Evolutionary conservation across 2,797 vertebrate species (phyloP).

Genomic region (Centropyge bicolor): DNA sequence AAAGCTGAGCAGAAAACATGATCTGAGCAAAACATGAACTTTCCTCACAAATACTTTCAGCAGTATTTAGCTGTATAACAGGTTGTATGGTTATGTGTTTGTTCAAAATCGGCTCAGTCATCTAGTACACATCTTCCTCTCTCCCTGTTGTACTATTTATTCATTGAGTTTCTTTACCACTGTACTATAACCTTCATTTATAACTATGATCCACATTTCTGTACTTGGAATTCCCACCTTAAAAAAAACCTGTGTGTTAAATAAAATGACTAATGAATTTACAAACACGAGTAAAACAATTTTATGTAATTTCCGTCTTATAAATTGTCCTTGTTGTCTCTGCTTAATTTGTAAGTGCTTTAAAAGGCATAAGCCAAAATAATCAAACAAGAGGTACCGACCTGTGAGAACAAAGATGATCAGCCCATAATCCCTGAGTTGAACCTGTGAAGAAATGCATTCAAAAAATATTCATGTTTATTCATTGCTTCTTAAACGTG

Average conservation of each 20-base stretch:
- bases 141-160: background rate
- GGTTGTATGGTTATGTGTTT: background rate
- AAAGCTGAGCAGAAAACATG: background rate
- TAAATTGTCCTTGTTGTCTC: background rate
- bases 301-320: background rate
- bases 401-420: conserved; percentile 49
- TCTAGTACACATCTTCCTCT: background rate
- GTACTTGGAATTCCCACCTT: background rate
- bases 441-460: conserved; percentile 33
- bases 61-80: background rate
- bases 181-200: background rate
- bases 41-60: too few relatives aligned
- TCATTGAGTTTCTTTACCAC: background rate
- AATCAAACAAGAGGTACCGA: conserved; percentile 36
- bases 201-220: background rate
- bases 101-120: background rate
- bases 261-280: background rate
- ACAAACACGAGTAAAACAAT: background rate
- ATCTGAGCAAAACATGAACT: too few relatives aligned
- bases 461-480: background rate
- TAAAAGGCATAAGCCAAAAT: background rate
- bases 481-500: background rate
- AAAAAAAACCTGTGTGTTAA: background rate
- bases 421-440: conserved; percentile 40
- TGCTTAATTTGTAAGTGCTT: background rate